Base-by-base conservation (phyloP, 2,797 vertebrate genomes). In the Helicolenus hilgendorfi region DNA sequence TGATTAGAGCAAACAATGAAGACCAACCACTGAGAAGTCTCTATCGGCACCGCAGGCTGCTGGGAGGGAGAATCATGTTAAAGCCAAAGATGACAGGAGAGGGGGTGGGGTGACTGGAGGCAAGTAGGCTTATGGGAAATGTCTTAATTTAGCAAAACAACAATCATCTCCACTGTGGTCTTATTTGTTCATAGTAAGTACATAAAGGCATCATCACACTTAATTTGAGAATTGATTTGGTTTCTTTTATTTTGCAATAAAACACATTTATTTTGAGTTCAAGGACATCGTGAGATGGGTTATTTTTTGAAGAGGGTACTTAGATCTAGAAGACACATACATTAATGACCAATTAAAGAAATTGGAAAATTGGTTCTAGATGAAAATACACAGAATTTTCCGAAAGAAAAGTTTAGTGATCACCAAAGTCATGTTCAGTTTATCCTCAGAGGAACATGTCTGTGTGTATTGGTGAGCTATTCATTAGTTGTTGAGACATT, bases 71-170 rank as follows among this genome's bases (percentile, higher is more conserved):
- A 76, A 64, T 79, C 35, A 69, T 58, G 70, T 67, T 72, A 41
- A 71, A 35, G 38, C 13, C 26, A 67, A 22, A 82, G 55, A 80
- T 58, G 72, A 80, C 71, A 82, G 71, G 26, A 45, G 31, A 72
- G 72, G 67, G 67, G 85, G 27, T 3, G 70, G 63, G 55, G 7
- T 65, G 77, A 49, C 59, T 62, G 11, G 26, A 73, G 68, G n/a
- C 60, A 65, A 41, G 15, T 4, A n/a, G 58, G 73, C 58, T 77
- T 53, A 84, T 77, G 59, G 41, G 31, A 65, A 41, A 77, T 36
- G 67, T 81, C 27, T 83, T 69, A 35, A 87, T 78, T 73, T 70
- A 71, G 69, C 58, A 73, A 73, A 81, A 56, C 27, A 75, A 33
- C 26, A 62, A 24, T 79, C 27, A 83, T 81, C 69, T 33, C 33